Evolutionary conservation across 2,113 vertebrate genomes (phyloP).

Genomic region (Tragulus kanchil): DNA sequence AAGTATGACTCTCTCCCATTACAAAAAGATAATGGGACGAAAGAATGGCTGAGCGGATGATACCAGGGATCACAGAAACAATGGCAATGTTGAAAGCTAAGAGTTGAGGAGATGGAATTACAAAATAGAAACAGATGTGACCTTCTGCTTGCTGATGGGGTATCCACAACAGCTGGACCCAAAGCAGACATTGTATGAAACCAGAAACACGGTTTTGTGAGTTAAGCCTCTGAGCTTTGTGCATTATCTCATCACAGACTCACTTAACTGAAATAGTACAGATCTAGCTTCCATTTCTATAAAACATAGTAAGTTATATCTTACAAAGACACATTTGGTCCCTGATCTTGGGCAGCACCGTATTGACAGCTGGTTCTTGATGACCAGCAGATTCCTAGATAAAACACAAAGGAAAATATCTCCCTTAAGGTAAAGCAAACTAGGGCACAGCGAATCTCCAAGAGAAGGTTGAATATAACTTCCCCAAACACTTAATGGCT

Average conservation of each 20-base stretch:
- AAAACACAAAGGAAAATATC: background rate
- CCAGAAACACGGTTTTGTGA: background rate
- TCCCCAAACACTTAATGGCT: background rate
- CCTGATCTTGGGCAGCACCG: background rate
- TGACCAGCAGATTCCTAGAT: background rate
- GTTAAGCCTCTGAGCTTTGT: background rate
- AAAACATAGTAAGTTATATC: background rate
- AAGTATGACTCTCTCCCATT: background rate
- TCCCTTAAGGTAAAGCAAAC: background rate
- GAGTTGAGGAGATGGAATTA: background rate
- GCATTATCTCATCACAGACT: background rate
- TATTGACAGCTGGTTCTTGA: background rate
- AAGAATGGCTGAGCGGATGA: background rate
- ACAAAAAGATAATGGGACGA: background rate
- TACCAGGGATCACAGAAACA: background rate
- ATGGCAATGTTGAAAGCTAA: background rate
- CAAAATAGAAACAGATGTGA: background rate
- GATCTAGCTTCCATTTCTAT: background rate
- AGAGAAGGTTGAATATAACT: background rate
- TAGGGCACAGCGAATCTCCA: background rate
- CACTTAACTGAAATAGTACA: background rate
- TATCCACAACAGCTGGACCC: background rate
- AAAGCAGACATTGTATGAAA: background rate
- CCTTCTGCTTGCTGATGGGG: background rate
- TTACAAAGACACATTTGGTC: background rate